Conservation (phyloP, 37 sponge, comb jelly and placozoan genomes). For the Bolinopsis microptera region DNA sequence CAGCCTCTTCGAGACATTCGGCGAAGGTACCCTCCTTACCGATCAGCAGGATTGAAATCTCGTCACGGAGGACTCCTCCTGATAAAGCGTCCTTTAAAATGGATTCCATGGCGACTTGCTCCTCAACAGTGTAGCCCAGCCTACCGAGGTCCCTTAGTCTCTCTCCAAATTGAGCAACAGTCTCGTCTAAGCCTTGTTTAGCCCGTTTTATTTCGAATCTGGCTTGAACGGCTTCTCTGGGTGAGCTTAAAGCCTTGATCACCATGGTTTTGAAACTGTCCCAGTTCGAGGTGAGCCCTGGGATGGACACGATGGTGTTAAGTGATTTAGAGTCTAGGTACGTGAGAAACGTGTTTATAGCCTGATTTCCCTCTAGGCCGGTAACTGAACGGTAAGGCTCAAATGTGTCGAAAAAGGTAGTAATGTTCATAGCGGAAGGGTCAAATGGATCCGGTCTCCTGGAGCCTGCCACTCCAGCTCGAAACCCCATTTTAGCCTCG, state of each 20-base stretch:
- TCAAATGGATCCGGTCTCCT: not conserved
- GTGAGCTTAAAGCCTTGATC: not conserved
- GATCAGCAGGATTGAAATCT: not conserved
- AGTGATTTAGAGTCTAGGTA: not conserved
- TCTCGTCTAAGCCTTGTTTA: not conserved
- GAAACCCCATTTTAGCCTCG: not conserved
- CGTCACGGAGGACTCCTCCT: not conserved
- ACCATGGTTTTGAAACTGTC: not conserved
- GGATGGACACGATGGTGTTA: not conserved
- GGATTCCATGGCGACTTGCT: not conserved
- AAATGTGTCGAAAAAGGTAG: not conserved
- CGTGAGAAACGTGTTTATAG: not conserved
- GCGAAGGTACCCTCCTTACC: not conserved
- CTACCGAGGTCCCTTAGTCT: not conserved
- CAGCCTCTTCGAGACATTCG: not conserved
- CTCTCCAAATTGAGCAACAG: conserved; percentile 35
- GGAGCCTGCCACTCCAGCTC: not conserved
- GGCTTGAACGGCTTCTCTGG: not conserved
- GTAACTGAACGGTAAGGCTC: not conserved
- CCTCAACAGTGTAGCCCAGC: not conserved
- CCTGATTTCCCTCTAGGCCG: not conserved
- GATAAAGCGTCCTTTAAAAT: conserved; percentile 16
- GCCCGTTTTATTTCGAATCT: conserved; percentile 6
- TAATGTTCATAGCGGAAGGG: not conserved
- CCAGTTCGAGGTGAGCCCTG: not conserved